phyloP scores from a whole-genome alignment of 2,113 vertebrate species.

The Pterocles burchelli region DNA sequence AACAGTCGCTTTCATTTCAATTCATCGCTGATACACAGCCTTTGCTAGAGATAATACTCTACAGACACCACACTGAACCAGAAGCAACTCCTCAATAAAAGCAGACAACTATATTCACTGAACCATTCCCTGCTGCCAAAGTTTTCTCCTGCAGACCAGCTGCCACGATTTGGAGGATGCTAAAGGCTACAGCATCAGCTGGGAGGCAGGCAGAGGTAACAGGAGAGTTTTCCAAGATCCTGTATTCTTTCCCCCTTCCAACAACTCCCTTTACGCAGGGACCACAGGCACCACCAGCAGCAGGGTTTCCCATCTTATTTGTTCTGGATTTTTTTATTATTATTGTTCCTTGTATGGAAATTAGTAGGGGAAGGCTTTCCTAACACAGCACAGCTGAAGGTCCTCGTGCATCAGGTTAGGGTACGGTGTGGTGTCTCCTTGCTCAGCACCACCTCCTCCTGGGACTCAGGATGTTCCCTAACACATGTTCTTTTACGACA shows the following conservation, averaged over 20 bases:
- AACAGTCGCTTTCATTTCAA: not conserved
- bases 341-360: not conserved
- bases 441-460: not conserved
- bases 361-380: not conserved
- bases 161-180: not conserved
- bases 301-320: fast-evolving
- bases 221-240: not conserved
- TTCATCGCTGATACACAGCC: not conserved
- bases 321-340: not conserved
- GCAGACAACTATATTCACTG: not conserved
- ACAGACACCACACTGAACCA: fast-evolving
- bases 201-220: not conserved
- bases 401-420: fast-evolving
- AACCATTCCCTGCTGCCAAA: not conserved
- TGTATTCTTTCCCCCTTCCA: not conserved
- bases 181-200: not conserved
- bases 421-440: fast-evolving
- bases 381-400: not conserved
- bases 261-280: not conserved
- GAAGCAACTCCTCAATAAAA: not conserved
- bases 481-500: not conserved
- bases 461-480: not conserved
- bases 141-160: not conserved
- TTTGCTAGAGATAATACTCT: fast-evolving
- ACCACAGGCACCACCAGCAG: not conserved